Evolutionary conservation across 2,888 invertebrate species (phyloP), one percentile per base, ranked within the genome.

Genomic region (Cyclophora punctaria): DNA sequence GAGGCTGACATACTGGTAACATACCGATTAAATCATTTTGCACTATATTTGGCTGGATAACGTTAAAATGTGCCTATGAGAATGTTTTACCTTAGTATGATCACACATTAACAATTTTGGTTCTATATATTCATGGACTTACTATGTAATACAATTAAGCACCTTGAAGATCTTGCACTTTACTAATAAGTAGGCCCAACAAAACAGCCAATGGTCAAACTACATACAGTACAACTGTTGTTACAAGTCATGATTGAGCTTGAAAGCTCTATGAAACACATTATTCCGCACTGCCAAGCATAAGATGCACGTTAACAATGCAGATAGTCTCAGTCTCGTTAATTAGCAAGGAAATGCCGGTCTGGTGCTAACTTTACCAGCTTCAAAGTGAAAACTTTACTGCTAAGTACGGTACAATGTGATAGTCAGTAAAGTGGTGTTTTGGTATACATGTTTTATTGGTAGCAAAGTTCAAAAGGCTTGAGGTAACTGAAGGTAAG

Each of bases 281-380:
- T 72, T 67, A 71, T 68, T 69, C 59, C 53, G 51, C 57, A 56
- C 59, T 57, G 63, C 63, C 58, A 58, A 66, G 66, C 60, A 58
- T 59, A 64, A 64, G 64, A 66, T 66, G 65, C 62, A 64, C 56
- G 62, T 20, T 68, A 67, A 80, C 78, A 80, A 75, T 78, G 71
- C 71, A 71, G 66, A 62, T 60, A 61, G 63, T 66, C 62, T 60
- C 64, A 43, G 61, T 57, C 64, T 69, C 73, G 68, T 74, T 79
- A 80, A 79, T 79, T 79, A 79, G 77, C 67, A 63, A 68, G 70
- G 69, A 73, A 77, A 71, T 71, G 73, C 73, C 64, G 62, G 61
- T 50, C 55, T 63, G 58, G 64, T 62, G 62, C 70, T 62, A 78
- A 77, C 73, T 78, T 73, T 35, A 51, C 58, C 60, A 48, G 60